Conservation (phyloP, 2,113 vertebrate genomes). For the Gambusia affinis region DNA sequence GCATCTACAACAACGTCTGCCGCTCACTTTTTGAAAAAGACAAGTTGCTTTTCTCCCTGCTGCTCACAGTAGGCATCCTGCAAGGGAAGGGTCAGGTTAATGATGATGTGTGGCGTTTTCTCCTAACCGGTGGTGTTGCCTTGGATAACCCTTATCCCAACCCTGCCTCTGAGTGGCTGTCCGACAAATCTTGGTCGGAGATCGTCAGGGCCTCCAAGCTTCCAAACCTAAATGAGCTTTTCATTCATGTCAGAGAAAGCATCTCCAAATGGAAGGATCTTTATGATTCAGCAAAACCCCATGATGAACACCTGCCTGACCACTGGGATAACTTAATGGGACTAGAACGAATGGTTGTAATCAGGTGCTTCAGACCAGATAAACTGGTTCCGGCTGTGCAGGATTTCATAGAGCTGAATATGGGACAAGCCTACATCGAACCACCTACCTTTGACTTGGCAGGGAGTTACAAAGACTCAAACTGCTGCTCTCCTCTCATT, state of each 20-base stretch:
- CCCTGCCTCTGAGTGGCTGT: slow-evolving; percentile 88
- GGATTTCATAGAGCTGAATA: slow-evolving; percentile 84
- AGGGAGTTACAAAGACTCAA: slow-evolving; percentile 89
- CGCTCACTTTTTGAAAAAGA: slow-evolving; percentile 94
- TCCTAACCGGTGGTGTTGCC: slow-evolving; percentile 90
- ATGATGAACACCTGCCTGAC: slow-evolving; percentile 83
- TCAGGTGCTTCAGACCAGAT: slow-evolving; percentile 90
- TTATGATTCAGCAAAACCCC: slow-evolving; percentile 87
- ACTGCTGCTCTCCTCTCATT: slow-evolving; percentile 88
- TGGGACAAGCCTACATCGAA: slow-evolving; percentile 87
- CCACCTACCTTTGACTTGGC: slow-evolving; percentile 90
- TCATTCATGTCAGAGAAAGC: slow-evolving; percentile 78
- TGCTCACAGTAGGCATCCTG: slow-evolving; percentile 89
- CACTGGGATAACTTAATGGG: slow-evolving; percentile 76
- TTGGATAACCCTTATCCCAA: slow-evolving; percentile 89
- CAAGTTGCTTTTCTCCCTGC: slow-evolving; percentile 91
- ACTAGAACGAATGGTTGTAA: slow-evolving; percentile 84
- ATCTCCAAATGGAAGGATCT: slow-evolving; percentile 82
- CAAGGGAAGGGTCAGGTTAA: slow-evolving; percentile 83
- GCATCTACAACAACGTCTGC: slow-evolving; percentile 91
- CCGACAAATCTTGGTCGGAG: slow-evolving; percentile 91
- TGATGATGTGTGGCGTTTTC: slow-evolving; percentile 87
- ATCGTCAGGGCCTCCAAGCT: slow-evolving; percentile 86
- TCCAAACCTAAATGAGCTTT: slow-evolving; percentile 77
- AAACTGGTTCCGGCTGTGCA: slow-evolving; percentile 88